These are phyloP conservation scores for Deilephila porcellus DNA, from an alignment of 2,888 invertebrate species.

Conservation along the genomic window DNA sequence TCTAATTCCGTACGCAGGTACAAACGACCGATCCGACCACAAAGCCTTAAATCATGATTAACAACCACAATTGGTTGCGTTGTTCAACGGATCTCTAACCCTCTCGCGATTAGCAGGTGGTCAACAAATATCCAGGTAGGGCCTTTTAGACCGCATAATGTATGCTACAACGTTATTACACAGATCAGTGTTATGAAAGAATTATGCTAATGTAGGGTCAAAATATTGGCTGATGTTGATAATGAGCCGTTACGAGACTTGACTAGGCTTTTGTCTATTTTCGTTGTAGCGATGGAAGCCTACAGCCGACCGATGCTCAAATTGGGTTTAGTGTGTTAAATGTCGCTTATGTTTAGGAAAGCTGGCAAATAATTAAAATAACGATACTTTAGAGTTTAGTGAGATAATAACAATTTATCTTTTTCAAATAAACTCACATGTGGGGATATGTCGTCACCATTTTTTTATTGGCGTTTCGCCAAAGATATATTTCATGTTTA, in stretches of 20 bases:
- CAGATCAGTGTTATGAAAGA: slow-evolving; percentile 1
- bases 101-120: slow-evolving; percentile 33
- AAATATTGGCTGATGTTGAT: background rate
- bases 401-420: too few relatives aligned
- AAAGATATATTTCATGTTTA: too few relatives aligned
- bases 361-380: too few relatives aligned
- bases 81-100: background rate
- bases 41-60: background rate
- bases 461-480: too few relatives aligned
- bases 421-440: too few relatives aligned
- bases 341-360: too few relatives aligned
- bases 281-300: background rate
- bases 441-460: too few relatives aligned
- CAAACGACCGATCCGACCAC: background rate
- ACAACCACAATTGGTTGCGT: background rate
- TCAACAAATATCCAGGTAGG: slow-evolving; percentile 31
- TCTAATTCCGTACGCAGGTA: background rate
- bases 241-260: background rate
- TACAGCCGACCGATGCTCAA: too few relatives aligned
- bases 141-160: slow-evolving; percentile 17
- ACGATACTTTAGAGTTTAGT: too few relatives aligned
- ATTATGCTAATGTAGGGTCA: slow-evolving; percentile 7
- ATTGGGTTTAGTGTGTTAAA: too few relatives aligned
- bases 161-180: slow-evolving; percentile 34
- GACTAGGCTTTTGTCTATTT: background rate